Evolutionary conservation across 2,113 vertebrate species (phyloP), one percentile per base, ranked within the genome.

Genomic region (Rutilus rutilus): DNA sequence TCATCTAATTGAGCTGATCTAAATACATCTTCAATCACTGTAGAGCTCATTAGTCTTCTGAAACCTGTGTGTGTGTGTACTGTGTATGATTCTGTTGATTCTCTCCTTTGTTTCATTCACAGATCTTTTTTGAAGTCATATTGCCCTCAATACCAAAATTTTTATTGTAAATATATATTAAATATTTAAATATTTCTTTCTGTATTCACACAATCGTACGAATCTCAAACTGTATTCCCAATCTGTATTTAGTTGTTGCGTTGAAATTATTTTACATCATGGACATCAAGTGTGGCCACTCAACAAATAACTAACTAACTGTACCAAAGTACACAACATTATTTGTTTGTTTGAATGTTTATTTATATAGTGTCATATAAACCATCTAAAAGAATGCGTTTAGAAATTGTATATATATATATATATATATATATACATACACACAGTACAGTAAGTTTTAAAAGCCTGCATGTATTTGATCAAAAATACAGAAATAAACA

Each of bases 1-100:
- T 54, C 74, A 76, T 87, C 73, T 69, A 84, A 89, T 86, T 79
- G 65, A 84, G 73, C 64, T 47, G 67, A 86, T 80, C 74, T 82
- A 52, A 39, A 67, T 86, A 47, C 59, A 52, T 69, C 81, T 67
- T 50, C 73, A 67, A 39, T 82, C 77, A 76, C 59, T 71, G 64
- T 6, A 69, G 50, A 21, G 50, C 65, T 73, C 45, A 80, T 86
- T 87, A 74, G 67, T 73, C 30, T 57, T 12, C n/a, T 23, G 2
- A 79, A 81, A 30, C 45, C 59, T 69, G 39, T 75, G 25, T 82
- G 47, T 50, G 47, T 5, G 47, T 73, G 25, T 36, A 21, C 59
- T 9, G 60, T 69, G 50, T 47, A 33, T 83, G 39, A 65, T 65
- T 65, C 27, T 67, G 8, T 57, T 19, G 27, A 52, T 15, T 15